Conservation (phyloP, 2,113 vertebrate species). For the Aix galericulata region DNA sequence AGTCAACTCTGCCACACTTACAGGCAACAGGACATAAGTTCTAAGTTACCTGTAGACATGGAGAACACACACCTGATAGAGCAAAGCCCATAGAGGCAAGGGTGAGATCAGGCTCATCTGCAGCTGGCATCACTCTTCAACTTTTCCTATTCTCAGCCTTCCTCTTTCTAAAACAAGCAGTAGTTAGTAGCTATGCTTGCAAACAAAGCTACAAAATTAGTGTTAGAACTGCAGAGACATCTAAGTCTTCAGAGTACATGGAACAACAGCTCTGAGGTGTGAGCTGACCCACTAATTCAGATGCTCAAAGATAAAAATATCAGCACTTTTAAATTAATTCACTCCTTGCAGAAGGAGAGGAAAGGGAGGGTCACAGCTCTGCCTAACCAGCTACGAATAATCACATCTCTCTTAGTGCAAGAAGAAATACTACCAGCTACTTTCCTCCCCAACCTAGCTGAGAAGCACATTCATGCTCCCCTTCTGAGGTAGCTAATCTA, state of each 20-base stretch:
- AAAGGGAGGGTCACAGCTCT: constrained; percentile 1
- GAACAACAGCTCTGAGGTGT: constrained; percentile 61
- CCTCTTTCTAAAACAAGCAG: background rate
- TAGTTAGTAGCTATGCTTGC: background rate
- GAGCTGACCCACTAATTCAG: constrained; percentile 55
- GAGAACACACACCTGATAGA: background rate
- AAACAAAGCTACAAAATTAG: constrained; percentile 37
- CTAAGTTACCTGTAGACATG: background rate
- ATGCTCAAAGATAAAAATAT: constrained; percentile 39
- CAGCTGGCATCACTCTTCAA: background rate
- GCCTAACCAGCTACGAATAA: constrained; percentile 9
- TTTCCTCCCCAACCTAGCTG: background rate
- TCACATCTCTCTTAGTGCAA: background rate
- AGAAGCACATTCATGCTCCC: background rate
- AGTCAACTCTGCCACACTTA: background rate
- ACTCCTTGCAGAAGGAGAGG: background rate
- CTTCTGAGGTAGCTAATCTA: background rate
- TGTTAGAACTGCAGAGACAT: background rate
- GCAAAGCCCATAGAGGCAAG: background rate
- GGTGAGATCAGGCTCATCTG: background rate
- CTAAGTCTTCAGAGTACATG: background rate
- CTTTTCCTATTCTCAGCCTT: background rate
- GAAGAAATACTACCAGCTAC: constrained; percentile 20
- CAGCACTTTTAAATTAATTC: constrained; percentile 27
- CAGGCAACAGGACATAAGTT: background rate